Base-by-base conservation (phyloP, 92 coral and sea anemone species). In the Heliopora coerulea region DNA sequence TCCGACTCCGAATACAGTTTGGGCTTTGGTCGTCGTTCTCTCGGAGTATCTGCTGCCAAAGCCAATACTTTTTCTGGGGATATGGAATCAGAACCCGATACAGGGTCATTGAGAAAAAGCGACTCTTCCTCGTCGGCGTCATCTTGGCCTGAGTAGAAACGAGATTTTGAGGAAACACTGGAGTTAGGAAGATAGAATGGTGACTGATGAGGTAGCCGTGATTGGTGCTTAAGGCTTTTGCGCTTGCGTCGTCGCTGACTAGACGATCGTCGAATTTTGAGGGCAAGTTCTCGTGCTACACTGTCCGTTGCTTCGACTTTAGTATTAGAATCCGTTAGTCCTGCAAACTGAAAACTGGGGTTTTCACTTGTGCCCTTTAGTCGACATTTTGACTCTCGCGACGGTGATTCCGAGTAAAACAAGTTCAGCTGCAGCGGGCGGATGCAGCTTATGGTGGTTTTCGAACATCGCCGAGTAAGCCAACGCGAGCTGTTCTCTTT, bases 331-430 rank as follows among this genome's bases (percentile, higher is more conserved):
- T 8, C 12, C 2, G 52, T 46, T 15, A n/a, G n/a, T 3, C 61
- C 61, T 28, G 3, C 18, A 31, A 13, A 56, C 29, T 23, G 26
- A 6, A 50, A 23, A 3, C 29, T 26, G 19, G 59, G 24, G 13
- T 25, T 14, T 33, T 19, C 48, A 18, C 17, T 1, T 27, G 44
- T 11, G 17, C 24, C 49, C 49, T 44, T 54, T 21, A 59, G 15
- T 31, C 63, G 42, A 20, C 30, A 49, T 8, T 29, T 49, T 3
- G 63, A 17, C 49, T 70, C 77, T 3, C 77, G 25, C 31, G 77
- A 70, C 1, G 77, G 77, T 20, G 77, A 70, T 32, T 70, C 77
- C 28, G 77, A 70, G 26, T 70, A 70, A 41, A 70, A 54, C 62
- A 70, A 34, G 63, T 70, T 70, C 27, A 70, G 49, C n/a, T 70